phyloP scores from a whole-genome alignment of 1,140 invertebrate species.

The Lordiphosa clarofinis region DNA sequence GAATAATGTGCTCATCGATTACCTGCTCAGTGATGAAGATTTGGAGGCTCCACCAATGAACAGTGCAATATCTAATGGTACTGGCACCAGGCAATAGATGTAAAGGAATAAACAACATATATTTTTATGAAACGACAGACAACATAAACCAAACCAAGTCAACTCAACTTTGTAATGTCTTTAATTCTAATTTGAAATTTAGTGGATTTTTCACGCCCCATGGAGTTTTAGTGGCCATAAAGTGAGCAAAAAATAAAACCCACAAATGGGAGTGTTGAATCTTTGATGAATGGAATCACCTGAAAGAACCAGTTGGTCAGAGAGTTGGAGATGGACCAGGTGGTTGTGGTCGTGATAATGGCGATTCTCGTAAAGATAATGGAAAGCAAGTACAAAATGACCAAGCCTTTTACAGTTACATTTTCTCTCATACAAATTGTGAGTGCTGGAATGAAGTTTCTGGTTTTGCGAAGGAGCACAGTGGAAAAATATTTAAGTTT shows the following conservation, averaged over 20 bases:
- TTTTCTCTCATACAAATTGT: no score
- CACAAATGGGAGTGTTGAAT: conserved; percentile 13
- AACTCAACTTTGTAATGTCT: conserved; percentile 9
- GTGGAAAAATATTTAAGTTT: no score
- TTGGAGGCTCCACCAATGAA: neutral
- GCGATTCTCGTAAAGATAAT: no score
- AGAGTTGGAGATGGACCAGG: neutral
- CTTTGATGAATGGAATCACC: conserved; percentile 45
- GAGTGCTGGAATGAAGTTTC: no score
- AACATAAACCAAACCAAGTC: conserved; percentile 5
- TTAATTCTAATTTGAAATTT: conserved; percentile 29
- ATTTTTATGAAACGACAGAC: no score
- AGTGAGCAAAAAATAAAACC: conserved; percentile 24
- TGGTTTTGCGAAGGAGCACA: no score
- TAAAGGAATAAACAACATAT: no score
- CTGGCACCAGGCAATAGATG: no score
- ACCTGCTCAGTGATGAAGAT: conserved; percentile 19
- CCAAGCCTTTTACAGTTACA: no score
- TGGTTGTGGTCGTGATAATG: neutral
- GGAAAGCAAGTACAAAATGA: no score
- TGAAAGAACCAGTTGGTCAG: conserved; percentile 27
- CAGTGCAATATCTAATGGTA: neutral
- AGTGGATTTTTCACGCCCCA: conserved; percentile 30
- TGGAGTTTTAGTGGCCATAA: conserved; percentile 48
- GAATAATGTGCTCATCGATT: conserved; percentile 37